These are phyloP conservation scores for Melanotaenia maccullochi DNA, from an alignment of 2,797 vertebrate genomes.

Conservation along the genomic window DNA sequence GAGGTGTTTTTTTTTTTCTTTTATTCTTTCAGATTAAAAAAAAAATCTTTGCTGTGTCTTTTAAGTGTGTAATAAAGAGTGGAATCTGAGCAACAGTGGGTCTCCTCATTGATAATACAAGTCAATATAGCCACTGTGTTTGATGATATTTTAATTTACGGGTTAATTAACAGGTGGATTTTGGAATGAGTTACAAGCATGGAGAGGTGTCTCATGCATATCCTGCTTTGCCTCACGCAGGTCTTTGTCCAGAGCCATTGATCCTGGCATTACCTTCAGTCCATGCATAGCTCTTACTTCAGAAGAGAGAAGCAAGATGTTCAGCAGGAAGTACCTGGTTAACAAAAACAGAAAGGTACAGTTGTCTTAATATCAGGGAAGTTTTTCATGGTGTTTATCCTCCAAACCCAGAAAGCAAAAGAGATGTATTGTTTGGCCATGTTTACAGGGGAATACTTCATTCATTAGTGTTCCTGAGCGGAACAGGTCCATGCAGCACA, in stretches of 20 bases:
- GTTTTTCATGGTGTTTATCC: not conserved
- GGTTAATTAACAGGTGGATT: not conserved
- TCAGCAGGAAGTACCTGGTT: conserved; percentile 35
- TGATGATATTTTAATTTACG: not conserved
- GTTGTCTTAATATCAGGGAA: not conserved
- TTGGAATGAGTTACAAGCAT: not conserved
- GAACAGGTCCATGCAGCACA: conserved; percentile 24
- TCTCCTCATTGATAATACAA: conserved; percentile 31
- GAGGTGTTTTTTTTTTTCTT: conserved; percentile 66
- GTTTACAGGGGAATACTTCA: conserved; percentile 44
- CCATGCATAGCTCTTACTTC: conserved; percentile 71
- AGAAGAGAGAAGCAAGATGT: conserved; percentile 65
- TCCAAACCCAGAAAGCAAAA: not conserved
- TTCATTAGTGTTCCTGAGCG: not conserved
- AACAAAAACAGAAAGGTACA: conserved; percentile 70
- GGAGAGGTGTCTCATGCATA: conserved; percentile 44
- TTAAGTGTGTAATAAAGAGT: conserved; percentile 86
- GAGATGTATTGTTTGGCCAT: conserved; percentile 11
- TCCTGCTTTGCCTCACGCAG: conserved; percentile 62
- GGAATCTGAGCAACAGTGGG: conserved; percentile 67
- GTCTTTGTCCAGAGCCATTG: conserved; percentile 71
- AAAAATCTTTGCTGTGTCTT: conserved; percentile 73
- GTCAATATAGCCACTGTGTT: not conserved
- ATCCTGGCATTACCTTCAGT: conserved; percentile 69
- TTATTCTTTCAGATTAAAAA: conserved; percentile 71